Evolutionary conservation across 2,888 invertebrate species (phyloP), one percentile per base, ranked within the genome.

Genomic region (Cephus spinipes): DNA sequence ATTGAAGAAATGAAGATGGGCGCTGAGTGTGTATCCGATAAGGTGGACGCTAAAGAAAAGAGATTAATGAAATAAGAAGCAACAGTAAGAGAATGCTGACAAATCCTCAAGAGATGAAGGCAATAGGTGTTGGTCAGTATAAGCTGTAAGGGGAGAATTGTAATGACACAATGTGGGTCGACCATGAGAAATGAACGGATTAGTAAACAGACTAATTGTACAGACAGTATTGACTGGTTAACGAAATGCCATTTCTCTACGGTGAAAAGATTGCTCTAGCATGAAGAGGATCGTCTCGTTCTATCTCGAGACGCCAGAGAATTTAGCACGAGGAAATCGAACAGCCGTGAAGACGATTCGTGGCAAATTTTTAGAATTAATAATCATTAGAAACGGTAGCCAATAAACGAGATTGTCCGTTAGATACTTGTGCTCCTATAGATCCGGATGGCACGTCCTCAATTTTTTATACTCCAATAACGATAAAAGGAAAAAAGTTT

Each of bases 321-420:
- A 89, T 88, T 87, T 80, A 89, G 86, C 84, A 86, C 87, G 85
- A 86, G 80, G 83, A 86, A 87, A 85, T 86, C 85, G 85, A 84
- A 88, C 86, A 83, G 83, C 86, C 88, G 86, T 88, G 87, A 87
- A 87, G 23, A 23, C 23, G 55, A 55, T 55, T 55, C 55, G 23
- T 55, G 23, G 55, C 55, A 55, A 15, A 55, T 55, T 55, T 55
- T 55, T 55, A 55, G 23, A 55, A 55, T 55, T 55, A 55, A 55
- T 55, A 55, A 55, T 55, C 55, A 55, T 55, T 55, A 55, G 55
- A 55, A 55, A 55, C 55, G 55, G 55, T 55, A 23, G 55, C 23
- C 55, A 23, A 9, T 9, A 55, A 55, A 23, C 55, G 23, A 55
- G 23, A 55, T 55, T 55, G 6, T 55, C 23, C 23, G 55, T 23